Evolutionary conservation across 2,113 vertebrate genomes (phyloP).

Genomic region (Cromileptes altivelis): DNA sequence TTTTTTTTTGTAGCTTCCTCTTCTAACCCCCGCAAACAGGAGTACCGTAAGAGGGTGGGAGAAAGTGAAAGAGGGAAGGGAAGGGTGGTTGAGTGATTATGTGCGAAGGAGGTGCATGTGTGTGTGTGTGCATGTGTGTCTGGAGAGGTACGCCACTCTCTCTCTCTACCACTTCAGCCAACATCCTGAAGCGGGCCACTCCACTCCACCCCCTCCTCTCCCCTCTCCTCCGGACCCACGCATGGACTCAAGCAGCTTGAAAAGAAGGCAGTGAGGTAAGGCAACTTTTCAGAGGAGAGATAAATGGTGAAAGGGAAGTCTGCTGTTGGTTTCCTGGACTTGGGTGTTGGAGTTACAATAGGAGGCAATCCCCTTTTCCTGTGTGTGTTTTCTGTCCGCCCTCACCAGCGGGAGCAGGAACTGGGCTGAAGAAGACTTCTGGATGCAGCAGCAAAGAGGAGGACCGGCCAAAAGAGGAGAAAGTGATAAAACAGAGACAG

Average conservation of each 20-base stretch:
- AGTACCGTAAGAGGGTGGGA: slow-evolving; percentile 55
- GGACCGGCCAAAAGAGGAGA: slow-evolving; percentile 46
- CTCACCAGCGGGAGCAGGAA: slow-evolving; percentile 52
- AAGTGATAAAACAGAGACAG: slow-evolving; percentile 49
- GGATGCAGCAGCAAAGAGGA: slow-evolving; percentile 60
- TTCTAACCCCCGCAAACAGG: slow-evolving; percentile 66
- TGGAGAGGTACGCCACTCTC: slow-evolving; percentile 46
- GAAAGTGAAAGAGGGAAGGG: slow-evolving; percentile 62
- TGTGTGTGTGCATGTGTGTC: slow-evolving; percentile 28
- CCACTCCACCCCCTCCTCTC: slow-evolving; percentile 46
- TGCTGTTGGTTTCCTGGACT: slow-evolving; percentile 74
- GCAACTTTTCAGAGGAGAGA: slow-evolving; percentile 66
- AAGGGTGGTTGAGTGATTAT: slow-evolving; percentile 77
- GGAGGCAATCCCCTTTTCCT: slow-evolving; percentile 71
- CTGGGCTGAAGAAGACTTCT: slow-evolving; percentile 48
- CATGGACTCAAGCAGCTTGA: slow-evolving; percentile 61
- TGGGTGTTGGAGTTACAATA: slow-evolving; percentile 64
- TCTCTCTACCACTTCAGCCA: slow-evolving; percentile 68
- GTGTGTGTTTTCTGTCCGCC: slow-evolving; percentile 46
- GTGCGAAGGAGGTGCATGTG: slow-evolving; percentile 65
- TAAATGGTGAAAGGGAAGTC: slow-evolving; percentile 63
- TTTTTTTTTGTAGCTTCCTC: slow-evolving; percentile 64
- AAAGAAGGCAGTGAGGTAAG: slow-evolving; percentile 56
- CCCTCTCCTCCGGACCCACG: slow-evolving; percentile 55
- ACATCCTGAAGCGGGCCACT: slow-evolving; percentile 71